Percentiles rank a stretch among this genome's conserved stretches.
phyloP scores from a whole-genome alignment of 2,888 invertebrate species.

The Caenorhabditis sp. region DNA sequence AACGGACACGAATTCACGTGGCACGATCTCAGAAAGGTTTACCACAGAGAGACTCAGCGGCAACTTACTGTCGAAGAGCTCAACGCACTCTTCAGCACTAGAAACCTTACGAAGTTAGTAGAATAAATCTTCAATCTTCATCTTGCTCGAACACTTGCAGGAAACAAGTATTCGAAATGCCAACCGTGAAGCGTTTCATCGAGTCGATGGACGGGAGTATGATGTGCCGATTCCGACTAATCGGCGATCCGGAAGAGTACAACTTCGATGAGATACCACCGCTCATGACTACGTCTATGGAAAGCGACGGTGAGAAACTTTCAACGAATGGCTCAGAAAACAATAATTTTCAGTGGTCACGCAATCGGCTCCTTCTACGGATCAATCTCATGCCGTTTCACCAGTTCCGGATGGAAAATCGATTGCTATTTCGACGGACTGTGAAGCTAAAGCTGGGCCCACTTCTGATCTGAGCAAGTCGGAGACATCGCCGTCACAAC shows the following conservation, averaged over 20 bases:
- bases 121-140: no score
- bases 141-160: no score
- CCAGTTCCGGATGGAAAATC: conserved; percentile 14
- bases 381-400: conserved; percentile 14
- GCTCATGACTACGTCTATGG: conserved; percentile 24
- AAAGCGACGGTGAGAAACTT: conserved; percentile 28
- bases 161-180: conserved; percentile 44
- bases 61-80: conserved; percentile 51
- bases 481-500: conserved; percentile 37
- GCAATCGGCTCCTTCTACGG: conserved; percentile 13
- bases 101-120: conserved; percentile 50
- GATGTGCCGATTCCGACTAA: conserved; percentile 47
- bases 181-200: conserved; percentile 35
- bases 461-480: conserved; percentile 52
- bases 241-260: conserved; percentile 11
- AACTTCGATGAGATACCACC: conserved; percentile 24
- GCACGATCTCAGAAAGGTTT: conserved; percentile 57
- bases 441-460: conserved; percentile 45
- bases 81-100: conserved; percentile 39
- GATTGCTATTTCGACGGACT: conserved; percentile 47
- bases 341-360: conserved; percentile 13
- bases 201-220: conserved; percentile 40
- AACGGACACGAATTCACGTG: conserved; percentile 44
- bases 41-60: conserved; percentile 49
- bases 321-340: background rate